Conservation (phyloP, 2,113 vertebrate genomes). For the Hippocampus guttulatus region DNA sequence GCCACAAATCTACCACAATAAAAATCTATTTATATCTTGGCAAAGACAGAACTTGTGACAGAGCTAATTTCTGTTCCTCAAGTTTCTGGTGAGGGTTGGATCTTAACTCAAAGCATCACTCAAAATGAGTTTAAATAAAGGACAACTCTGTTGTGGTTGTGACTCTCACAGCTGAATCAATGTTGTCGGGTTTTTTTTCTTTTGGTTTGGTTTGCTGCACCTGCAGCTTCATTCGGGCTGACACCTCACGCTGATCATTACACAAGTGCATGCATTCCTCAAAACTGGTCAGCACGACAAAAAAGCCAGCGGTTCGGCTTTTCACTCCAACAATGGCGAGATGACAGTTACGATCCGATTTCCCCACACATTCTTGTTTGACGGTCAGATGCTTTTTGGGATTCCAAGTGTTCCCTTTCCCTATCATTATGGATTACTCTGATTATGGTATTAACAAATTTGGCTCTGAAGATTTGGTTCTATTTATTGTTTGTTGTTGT, state of each 20-base stretch:
- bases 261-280: constrained; percentile 52
- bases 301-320: constrained; percentile 8
- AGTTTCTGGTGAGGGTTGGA: not conserved
- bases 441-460: not conserved
- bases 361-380: not conserved
- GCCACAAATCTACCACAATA: too few species aligned
- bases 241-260: constrained; percentile 61
- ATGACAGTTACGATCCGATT: not conserved
- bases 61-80: too few species aligned
- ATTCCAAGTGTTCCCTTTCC: not conserved
- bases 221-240: constrained; percentile 51
- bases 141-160: not conserved
- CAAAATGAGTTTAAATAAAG: constrained; percentile 1
- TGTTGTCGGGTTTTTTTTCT: constrained; percentile 29
- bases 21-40: too few species aligned
- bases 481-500: not conserved
- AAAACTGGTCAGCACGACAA: constrained; percentile 28
- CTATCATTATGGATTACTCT: not conserved
- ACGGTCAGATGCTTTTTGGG: not conserved
- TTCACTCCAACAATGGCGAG: not conserved
- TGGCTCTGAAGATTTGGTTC: not conserved
- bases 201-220: constrained; percentile 28
- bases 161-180: constrained; percentile 49
- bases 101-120: not conserved
- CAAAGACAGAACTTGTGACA: too few species aligned